Evolutionary conservation across 2,113 vertebrate species (phyloP).

Genomic region (Zootoca vivipara): DNA sequence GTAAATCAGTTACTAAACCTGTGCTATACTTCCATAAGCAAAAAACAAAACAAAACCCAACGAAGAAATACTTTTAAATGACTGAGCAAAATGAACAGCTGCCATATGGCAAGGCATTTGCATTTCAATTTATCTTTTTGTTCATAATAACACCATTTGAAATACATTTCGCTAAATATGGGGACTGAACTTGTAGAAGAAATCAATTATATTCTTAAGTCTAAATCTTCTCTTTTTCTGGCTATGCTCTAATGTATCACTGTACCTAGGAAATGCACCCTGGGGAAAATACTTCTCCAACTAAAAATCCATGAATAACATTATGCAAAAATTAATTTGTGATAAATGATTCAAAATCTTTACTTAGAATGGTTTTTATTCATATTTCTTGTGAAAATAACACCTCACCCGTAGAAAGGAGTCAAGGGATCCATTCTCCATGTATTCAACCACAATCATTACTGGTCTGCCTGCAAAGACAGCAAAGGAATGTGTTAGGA

Average conservation of each 20-base stretch:
- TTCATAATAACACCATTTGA: slow-evolving; percentile 53
- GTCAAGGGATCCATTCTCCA: slow-evolving; percentile 96
- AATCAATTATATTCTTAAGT: slow-evolving; percentile 72
- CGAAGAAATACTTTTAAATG: slow-evolving; percentile 38
- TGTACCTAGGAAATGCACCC: slow-evolving; percentile 57
- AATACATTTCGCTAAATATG: slow-evolving; percentile 59
- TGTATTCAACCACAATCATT: slow-evolving; percentile 97
- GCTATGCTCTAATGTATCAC: slow-evolving; percentile 55
- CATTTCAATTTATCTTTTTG: slow-evolving; percentile 59
- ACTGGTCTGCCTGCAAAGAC: slow-evolving; percentile 90
- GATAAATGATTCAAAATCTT: slow-evolving; percentile 75
- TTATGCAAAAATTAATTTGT: slow-evolving; percentile 75
- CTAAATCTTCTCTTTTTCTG: slow-evolving; percentile 49
- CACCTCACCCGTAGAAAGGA: slow-evolving; percentile 93
- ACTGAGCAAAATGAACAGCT: slow-evolving; percentile 57
- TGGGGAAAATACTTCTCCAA: slow-evolving; percentile 61
- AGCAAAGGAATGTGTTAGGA: slow-evolving; percentile 68
- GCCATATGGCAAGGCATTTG: slow-evolving; percentile 33
- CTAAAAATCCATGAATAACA: slow-evolving; percentile 73
- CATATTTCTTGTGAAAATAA: slow-evolving; percentile 72
- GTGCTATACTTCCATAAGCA: slow-evolving; percentile 26
- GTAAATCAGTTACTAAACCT: slow-evolving; percentile 48
- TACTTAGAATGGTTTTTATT: slow-evolving; percentile 70
- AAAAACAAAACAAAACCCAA: slow-evolving; percentile 18
- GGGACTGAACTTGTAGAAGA: slow-evolving; percentile 56